Percentiles rank a stretch among this genome's conserved stretches.
Conservation (phyloP, 2,888 invertebrate species). For the Chrysomela aeneicollis region DNA sequence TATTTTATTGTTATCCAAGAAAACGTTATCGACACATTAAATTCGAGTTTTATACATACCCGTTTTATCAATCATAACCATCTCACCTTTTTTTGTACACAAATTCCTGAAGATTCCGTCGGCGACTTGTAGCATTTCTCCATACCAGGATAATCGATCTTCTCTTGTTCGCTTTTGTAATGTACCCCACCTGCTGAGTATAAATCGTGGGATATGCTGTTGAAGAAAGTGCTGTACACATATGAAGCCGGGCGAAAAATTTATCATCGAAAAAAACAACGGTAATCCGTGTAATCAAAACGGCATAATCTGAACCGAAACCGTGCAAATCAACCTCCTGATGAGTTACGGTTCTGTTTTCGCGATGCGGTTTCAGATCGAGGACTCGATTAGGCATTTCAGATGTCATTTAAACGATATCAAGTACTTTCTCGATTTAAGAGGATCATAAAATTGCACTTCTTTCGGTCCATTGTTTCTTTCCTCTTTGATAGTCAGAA, state of each 20-base stretch:
- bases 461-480: background rate
- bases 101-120: background rate
- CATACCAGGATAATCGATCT: background rate
- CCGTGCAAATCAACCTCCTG: slow-evolving; percentile 15
- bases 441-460: background rate
- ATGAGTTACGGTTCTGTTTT: slow-evolving; percentile 22
- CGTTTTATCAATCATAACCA: too few relatives aligned
- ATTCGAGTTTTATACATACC: too few relatives aligned
- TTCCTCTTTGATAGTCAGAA: background rate
- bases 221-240: background rate
- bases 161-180: background rate
- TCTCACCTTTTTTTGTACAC: background rate
- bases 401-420: background rate
- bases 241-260: slow-evolving; percentile 17
- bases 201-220: background rate
- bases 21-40: too few relatives aligned
- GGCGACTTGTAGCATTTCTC: background rate
- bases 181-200: background rate
- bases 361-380: slow-evolving; percentile 16
- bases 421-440: slow-evolving; percentile 1
- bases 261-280: slow-evolving; percentile 33
- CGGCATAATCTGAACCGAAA: slow-evolving; percentile 2
- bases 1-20: too few relatives aligned
- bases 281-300: slow-evolving; percentile 25
- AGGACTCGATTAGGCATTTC: slow-evolving; percentile 8